Conservation (phyloP, 2,113 vertebrate genomes). For the Brienomyrus longianalis region DNA sequence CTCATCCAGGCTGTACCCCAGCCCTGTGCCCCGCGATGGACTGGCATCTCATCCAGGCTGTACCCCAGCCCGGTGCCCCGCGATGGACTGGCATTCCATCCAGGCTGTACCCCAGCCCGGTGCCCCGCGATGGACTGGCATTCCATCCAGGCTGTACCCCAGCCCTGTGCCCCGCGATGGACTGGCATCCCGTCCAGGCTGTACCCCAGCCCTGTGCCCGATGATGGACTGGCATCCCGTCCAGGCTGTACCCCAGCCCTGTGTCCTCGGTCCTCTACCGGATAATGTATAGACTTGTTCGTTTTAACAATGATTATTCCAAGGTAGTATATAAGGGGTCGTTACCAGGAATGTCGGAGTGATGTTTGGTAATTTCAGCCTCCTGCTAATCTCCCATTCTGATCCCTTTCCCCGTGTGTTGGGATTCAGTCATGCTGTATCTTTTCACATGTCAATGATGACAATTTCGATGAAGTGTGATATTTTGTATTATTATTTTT, state of each 20-base stretch:
- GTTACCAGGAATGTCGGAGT: not conserved
- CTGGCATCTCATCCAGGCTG: no score
- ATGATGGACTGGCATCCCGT: no score
- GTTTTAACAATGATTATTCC: not conserved
- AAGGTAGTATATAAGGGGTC: not conserved
- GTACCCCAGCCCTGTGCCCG: no score
- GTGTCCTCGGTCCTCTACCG: not conserved
- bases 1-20: no score
- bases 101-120: no score
- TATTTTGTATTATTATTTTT: not conserved
- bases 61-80: no score
- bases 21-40: no score
- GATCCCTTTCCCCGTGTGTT: not conserved
- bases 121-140: fast-evolving
- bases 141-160: no score
- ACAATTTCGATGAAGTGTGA: not conserved
- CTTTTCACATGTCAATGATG: not conserved
- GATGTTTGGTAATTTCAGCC: not conserved
- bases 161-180: no score
- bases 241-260: no score
- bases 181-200: no score
- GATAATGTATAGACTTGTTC: not conserved
- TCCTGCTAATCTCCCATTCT: not conserved
- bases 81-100: no score
- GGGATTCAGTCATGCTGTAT: not conserved